phyloP scores from a whole-genome alignment of 2,113 vertebrate species.

The Aspiorhynchus laticeps region DNA sequence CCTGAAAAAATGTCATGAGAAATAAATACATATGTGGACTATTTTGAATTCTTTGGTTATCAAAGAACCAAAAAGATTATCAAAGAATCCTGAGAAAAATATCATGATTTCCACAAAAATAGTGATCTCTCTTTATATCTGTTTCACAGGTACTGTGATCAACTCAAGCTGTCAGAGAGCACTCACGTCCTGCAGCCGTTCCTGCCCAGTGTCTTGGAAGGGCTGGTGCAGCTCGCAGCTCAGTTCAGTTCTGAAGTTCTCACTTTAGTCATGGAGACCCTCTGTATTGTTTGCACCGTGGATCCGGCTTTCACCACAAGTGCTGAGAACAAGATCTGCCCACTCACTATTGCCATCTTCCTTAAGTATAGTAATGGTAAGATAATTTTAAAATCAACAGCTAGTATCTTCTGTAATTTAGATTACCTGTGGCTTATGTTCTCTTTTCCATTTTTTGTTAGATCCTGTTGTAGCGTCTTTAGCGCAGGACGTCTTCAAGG shows the following conservation, averaged over 20 bases:
- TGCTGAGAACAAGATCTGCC: conserved; percentile 95
- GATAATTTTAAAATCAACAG: conserved; percentile 13
- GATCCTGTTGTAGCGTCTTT: conserved; percentile 96
- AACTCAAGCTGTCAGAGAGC: conserved; percentile 93
- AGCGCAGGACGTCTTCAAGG: conserved; percentile 98
- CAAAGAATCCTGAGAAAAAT: not conserved
- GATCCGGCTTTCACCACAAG: conserved; percentile 91
- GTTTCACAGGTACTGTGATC: conserved; percentile 90
- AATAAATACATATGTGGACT: no score
- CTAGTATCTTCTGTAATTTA: not conserved
- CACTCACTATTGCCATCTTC: conserved; percentile 97
- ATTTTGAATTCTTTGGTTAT: not conserved
- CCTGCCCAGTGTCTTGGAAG: conserved; percentile 93
- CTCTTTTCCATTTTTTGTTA: conserved; percentile 59
- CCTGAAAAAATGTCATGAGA: no score
- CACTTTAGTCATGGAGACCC: conserved; percentile 96
- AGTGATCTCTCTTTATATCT: not conserved
- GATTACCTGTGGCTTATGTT: not conserved
- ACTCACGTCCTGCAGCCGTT: conserved; percentile 93
- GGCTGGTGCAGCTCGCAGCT: conserved; percentile 91
- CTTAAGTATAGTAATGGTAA: conserved; percentile 98
- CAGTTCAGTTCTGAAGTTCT: conserved; percentile 97
- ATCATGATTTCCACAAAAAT: not conserved
- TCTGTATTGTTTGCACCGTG: conserved; percentile 95
- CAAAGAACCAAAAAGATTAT: no score